Conservation (phyloP, 2,888 invertebrate genomes). For the Ochropleura leucogaster region DNA sequence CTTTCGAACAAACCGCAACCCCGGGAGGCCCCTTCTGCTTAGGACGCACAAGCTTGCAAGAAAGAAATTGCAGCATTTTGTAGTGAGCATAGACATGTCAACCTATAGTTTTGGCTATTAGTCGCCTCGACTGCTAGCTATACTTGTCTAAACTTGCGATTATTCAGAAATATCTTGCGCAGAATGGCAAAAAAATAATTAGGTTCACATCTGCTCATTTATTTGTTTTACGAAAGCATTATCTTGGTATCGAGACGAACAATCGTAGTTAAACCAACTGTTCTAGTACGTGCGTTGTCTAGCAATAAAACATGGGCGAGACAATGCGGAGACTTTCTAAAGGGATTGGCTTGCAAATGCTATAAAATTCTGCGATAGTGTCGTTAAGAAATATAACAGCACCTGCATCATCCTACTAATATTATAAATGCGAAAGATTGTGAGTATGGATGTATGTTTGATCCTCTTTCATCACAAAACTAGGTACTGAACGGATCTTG, state of each 20-base stretch:
- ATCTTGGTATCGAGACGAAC: neutral
- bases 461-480: too few relatives aligned
- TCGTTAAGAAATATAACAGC: slow-evolving; percentile 1
- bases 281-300: slow-evolving; percentile 43
- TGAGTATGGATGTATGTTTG: too few relatives aligned
- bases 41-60: too few relatives aligned
- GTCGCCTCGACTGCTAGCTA: neutral
- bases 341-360: slow-evolving; percentile 19
- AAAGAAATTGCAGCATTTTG: neutral
- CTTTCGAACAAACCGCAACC: too few relatives aligned
- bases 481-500: too few relatives aligned
- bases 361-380: neutral
- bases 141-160: neutral
- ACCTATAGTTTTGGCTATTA: neutral
- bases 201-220: neutral
- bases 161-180: neutral
- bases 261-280: slow-evolving; percentile 8
- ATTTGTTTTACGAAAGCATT: neutral
- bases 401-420: too few relatives aligned
- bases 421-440: too few relatives aligned
- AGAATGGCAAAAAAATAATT: neutral
- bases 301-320: slow-evolving; percentile 25
- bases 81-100: neutral
- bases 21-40: too few relatives aligned
- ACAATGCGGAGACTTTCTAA: slow-evolving; percentile 35